These are phyloP conservation scores for Pterostichus niger DNA, from an alignment of 2,888 invertebrate species.

Conservation along the genomic window DNA sequence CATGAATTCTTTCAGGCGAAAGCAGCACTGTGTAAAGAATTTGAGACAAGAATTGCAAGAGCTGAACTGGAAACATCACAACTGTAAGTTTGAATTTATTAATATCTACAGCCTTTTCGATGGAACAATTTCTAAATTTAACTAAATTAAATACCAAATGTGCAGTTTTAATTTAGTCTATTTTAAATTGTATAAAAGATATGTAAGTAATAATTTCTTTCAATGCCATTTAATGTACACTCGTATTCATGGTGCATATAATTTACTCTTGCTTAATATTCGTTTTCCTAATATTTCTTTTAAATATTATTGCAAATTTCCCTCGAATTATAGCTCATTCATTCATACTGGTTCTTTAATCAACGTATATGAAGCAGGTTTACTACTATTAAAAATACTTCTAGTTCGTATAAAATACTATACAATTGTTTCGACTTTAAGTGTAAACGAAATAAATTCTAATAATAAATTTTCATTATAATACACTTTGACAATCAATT, in stretches of 20 bases:
- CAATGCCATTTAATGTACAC: constrained; percentile 33
- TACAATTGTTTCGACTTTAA: constrained; percentile 19
- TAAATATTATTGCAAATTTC: constrained; percentile 28
- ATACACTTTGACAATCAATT: constrained; percentile 64
- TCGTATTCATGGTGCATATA: constrained; percentile 26
- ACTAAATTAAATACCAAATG: constrained; percentile 41
- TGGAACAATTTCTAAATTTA: constrained; percentile 47
- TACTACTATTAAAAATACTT: constrained; percentile 27
- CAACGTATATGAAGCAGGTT: constrained; percentile 20
- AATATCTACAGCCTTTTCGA: constrained; percentile 35
- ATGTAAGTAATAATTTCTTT: constrained; percentile 24
- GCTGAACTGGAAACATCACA: constrained; percentile 73
- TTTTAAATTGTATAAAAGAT: constrained; percentile 51
- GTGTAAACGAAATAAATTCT: constrained; percentile 31
- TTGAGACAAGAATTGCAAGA: constrained; percentile 75
- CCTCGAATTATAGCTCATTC: constrained; percentile 5
- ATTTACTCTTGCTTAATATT: constrained; percentile 33
- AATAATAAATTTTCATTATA: constrained; percentile 53
- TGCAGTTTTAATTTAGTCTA: constrained; percentile 45
- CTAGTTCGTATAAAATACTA: constrained; percentile 24
- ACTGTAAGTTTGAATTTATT: constrained; percentile 57
- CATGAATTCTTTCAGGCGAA: constrained; percentile 73
- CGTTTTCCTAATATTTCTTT: constrained; percentile 63
- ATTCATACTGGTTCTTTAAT: constrained; percentile 9
- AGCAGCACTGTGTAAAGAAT: constrained; percentile 75